These are phyloP conservation scores for Automeris io DNA, from an alignment of 2,888 invertebrate genomes.

Conservation along the genomic window DNA sequence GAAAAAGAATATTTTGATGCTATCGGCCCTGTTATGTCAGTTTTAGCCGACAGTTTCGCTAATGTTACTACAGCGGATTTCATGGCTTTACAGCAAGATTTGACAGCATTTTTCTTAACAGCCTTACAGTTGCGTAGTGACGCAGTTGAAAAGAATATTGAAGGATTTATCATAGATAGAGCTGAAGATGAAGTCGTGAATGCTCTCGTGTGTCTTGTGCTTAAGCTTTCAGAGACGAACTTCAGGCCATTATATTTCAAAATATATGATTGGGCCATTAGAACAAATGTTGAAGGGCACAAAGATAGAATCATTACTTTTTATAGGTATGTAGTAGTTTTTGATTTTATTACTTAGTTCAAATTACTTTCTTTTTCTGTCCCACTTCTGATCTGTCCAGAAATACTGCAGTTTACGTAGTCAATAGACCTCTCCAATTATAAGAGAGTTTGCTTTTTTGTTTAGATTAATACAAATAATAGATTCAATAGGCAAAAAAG, in stretches of 20 bases:
- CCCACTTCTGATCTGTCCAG: too few species aligned
- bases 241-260: conserved; percentile 93
- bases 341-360: too few species aligned
- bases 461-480: too few species aligned
- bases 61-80: conserved; percentile 81
- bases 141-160: conserved; percentile 45
- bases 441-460: too few species aligned
- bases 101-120: conserved; percentile 85
- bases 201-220: conserved; percentile 86
- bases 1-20: conserved; percentile 77
- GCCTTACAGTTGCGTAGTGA: conserved; percentile 82
- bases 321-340: conserved; percentile 84
- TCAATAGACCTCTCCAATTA: too few species aligned
- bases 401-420: too few species aligned
- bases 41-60: conserved; percentile 84
- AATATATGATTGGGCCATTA: conserved; percentile 91
- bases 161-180: conserved; percentile 56
- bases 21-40: conserved; percentile 83
- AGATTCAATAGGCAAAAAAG: too few species aligned
- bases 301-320: conserved; percentile 87
- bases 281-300: conserved; percentile 74
- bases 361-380: too few species aligned
- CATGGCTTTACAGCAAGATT: conserved; percentile 78
- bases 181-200: conserved; percentile 87
- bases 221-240: conserved; percentile 92